Evolutionary conservation across 2,113 vertebrate species (phyloP).

Genomic region (Coracopsis vasa): DNA sequence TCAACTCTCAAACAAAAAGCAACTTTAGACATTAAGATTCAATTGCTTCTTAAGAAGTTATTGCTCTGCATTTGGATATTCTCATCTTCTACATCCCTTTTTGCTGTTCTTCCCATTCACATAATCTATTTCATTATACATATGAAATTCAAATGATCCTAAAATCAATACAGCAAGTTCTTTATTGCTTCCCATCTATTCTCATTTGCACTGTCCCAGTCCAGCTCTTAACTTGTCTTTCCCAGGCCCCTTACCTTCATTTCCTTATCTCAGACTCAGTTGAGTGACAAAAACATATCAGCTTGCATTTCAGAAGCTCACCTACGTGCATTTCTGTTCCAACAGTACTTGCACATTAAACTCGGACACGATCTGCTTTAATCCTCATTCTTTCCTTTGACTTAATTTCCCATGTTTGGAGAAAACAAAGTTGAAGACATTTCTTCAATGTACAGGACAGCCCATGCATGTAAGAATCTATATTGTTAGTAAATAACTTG

Average conservation of each 20-base stretch:
- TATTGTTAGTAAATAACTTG: not conserved
- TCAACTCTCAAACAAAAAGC: not conserved
- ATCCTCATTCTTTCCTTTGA: not conserved
- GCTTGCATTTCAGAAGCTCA: not conserved
- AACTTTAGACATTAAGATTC: not conserved
- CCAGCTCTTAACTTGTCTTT: not conserved
- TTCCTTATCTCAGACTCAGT: not conserved
- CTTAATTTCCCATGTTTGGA: not conserved
- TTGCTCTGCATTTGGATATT: not conserved
- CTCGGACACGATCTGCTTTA: not conserved
- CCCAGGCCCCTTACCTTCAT: not conserved
- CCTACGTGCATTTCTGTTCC: not conserved
- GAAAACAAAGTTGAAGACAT: not conserved
- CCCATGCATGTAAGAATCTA: accelerated
- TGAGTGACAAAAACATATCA: not conserved
- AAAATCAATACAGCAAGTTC: not conserved
- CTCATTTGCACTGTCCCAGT: not conserved
- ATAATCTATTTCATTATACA: not conserved
- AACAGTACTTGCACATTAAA: not conserved
- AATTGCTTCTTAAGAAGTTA: not conserved
- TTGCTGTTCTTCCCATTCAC: not conserved
- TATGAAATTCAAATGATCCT: not conserved
- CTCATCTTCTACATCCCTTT: not conserved
- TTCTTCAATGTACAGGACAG: accelerated
- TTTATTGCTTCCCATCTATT: not conserved